Evolutionary conservation across 2,113 vertebrate genomes (phyloP).

Genomic region (Barbus barbus): DNA sequence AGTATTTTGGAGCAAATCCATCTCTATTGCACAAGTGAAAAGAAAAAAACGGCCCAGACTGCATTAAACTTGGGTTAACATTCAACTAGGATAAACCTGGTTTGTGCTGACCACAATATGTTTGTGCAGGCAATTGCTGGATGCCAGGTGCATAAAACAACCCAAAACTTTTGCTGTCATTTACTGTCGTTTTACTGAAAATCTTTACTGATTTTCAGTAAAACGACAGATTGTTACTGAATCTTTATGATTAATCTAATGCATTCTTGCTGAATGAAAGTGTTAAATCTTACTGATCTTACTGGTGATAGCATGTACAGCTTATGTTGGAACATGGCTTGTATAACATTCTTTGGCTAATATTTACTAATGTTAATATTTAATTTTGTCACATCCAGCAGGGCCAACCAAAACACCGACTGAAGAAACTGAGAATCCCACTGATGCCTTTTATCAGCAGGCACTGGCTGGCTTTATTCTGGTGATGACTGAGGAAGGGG

Average conservation of each 20-base stretch:
- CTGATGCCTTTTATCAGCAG: slow-evolving; percentile 81
- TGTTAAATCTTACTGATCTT: not conserved
- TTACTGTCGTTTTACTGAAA: too few species aligned
- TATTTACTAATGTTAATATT: not conserved
- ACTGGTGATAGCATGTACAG: not conserved
- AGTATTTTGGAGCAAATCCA: not conserved
- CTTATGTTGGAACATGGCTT: not conserved
- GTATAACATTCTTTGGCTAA: too few species aligned
- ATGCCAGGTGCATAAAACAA: not conserved
- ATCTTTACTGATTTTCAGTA: too few species aligned
- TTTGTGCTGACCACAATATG: not conserved
- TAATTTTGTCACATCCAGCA: not conserved
- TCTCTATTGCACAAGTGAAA: not conserved
- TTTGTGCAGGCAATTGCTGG: not conserved
- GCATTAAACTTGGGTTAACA: not conserved
- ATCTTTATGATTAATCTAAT: too few species aligned
- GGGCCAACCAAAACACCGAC: slow-evolving; percentile 24
- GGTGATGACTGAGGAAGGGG: slow-evolving; percentile 84
- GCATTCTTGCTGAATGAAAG: not conserved
- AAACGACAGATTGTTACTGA: too few species aligned
- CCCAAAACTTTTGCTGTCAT: too few species aligned
- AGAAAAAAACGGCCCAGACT: not conserved
- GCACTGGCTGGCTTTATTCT: slow-evolving; percentile 85
- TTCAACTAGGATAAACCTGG: not conserved
- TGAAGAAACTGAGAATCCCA: slow-evolving; percentile 65